Evolutionary conservation across 2,888 invertebrate species (phyloP).

Genomic region (Drosophila vallismaia): DNA sequence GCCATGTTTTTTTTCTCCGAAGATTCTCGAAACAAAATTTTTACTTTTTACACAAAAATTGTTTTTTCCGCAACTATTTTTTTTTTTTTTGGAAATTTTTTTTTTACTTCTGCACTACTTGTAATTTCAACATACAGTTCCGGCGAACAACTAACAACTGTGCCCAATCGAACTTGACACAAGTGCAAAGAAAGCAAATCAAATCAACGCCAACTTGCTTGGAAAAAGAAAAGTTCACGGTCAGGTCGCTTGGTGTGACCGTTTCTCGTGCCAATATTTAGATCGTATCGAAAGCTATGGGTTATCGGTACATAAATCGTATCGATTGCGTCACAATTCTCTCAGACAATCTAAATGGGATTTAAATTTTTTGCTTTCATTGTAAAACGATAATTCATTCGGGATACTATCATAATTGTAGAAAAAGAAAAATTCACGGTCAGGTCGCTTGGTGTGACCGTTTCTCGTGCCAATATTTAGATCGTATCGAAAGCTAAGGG

Average conservation of each 20-base stretch:
- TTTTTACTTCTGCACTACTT: background rate
- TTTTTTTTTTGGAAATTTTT: background rate
- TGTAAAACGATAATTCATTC: too few relatives aligned
- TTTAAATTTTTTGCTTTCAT: background rate
- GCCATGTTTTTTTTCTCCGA: background rate
- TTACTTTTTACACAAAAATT: background rate
- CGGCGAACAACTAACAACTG: background rate
- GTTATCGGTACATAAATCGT: background rate
- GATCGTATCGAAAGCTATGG: background rate
- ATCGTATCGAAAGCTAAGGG: background rate
- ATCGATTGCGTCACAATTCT: background rate
- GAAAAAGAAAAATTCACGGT: too few relatives aligned
- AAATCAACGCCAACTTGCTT: background rate
- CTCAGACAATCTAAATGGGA: background rate
- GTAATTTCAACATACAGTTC: background rate
- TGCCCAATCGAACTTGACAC: background rate
- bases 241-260: background rate
- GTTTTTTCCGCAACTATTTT: background rate
- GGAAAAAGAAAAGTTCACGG: background rate
- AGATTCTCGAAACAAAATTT: background rate
- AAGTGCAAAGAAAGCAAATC: background rate
- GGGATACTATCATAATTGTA: too few relatives aligned
- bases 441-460: too few relatives aligned
- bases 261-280: background rate
- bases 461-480: too few relatives aligned